phyloP scores from a whole-genome alignment of 2,113 vertebrate genomes.

The Pygoscelis adeliae region DNA sequence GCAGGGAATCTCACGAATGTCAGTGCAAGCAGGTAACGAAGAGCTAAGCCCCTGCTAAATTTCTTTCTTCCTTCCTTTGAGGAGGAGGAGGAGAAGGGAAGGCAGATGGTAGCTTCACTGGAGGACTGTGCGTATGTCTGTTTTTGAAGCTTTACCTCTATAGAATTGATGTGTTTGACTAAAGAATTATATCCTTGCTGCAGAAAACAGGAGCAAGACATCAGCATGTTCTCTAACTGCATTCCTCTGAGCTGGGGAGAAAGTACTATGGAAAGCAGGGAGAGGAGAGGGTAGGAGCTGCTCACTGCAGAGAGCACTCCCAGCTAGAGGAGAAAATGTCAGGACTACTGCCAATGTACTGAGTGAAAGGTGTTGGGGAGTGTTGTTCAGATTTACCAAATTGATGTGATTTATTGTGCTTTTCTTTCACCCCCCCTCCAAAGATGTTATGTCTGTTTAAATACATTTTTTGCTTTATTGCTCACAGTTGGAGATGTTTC shows the following conservation, averaged over 20 bases:
- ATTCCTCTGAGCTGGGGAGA: background rate
- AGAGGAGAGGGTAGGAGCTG: background rate
- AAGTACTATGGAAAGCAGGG: background rate
- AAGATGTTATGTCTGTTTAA: slow-evolving; percentile 1
- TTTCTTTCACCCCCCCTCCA: background rate
- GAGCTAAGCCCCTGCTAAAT: slow-evolving; percentile 39
- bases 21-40: slow-evolving; percentile 60
- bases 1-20: slow-evolving; percentile 60
- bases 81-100: slow-evolving; percentile 57
- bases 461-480: background rate
- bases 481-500: slow-evolving; percentile 32
- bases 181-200: slow-evolving; percentile 13
- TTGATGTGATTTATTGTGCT: background rate
- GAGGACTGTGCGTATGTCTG: slow-evolving; percentile 15
- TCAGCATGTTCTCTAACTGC: background rate
- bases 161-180: slow-evolving; percentile 27
- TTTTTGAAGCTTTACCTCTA: slow-evolving; percentile 49
- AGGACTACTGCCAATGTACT: background rate
- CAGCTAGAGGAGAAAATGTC: background rate
- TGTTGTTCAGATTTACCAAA: slow-evolving; percentile 2
- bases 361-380: background rate
- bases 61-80: slow-evolving; percentile 58
- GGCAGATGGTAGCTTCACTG: slow-evolving; percentile 44
- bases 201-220: slow-evolving; percentile 50
- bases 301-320: background rate